A percentile compares a stretch with the other conserved stretches of the same genome.
phyloP scores from a whole-genome alignment of 1,140 invertebrate genomes.

The Scaptomyza graminum region DNA sequence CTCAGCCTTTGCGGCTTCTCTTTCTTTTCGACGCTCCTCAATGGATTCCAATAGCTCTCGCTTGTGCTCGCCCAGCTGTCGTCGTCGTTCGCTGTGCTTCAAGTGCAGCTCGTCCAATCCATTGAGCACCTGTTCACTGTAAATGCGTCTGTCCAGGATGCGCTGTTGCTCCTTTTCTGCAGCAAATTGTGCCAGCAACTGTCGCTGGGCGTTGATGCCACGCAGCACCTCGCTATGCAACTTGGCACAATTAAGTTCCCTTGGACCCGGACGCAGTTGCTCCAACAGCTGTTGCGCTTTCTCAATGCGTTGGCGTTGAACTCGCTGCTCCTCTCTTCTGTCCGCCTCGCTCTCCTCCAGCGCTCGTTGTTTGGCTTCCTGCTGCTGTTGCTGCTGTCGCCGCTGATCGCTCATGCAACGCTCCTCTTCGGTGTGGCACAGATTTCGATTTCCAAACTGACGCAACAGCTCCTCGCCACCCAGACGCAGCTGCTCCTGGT shows the following conservation, averaged over 20 bases:
- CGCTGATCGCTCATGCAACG: constrained; percentile 46
- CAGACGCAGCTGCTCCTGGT: constrained; percentile 47
- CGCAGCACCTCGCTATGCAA: constrained; percentile 72
- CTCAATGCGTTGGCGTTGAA: constrained; percentile 52
- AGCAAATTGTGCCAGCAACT: constrained; percentile 66
- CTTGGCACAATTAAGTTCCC: constrained; percentile 66
- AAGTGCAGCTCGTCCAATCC: constrained; percentile 67
- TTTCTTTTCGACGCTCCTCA: constrained; percentile 43
- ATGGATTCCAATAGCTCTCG: constrained; percentile 59
- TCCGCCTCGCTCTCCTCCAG: constrained; percentile 36
- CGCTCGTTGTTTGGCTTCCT: constrained; percentile 30
- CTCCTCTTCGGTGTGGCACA: constrained; percentile 50
- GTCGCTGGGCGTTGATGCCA: constrained; percentile 62
- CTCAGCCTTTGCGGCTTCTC: constrained; percentile 42
- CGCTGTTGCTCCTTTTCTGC: constrained; percentile 43
- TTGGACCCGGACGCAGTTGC: constrained; percentile 70
- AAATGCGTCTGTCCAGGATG: constrained; percentile 45
- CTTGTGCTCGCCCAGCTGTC: constrained; percentile 63
- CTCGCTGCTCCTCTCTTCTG: constrained; percentile 38
- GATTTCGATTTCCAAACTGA: constrained; percentile 50
- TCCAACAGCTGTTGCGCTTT: constrained; percentile 69
- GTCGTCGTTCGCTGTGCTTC: constrained; percentile 38
- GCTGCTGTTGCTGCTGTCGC: constrained; percentile 20
- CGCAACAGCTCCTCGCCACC: constrained; percentile 65
- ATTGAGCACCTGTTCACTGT: constrained; percentile 56